Base-by-base conservation (phyloP, 2,797 vertebrate species). In the Sebastes iracundus region DNA sequence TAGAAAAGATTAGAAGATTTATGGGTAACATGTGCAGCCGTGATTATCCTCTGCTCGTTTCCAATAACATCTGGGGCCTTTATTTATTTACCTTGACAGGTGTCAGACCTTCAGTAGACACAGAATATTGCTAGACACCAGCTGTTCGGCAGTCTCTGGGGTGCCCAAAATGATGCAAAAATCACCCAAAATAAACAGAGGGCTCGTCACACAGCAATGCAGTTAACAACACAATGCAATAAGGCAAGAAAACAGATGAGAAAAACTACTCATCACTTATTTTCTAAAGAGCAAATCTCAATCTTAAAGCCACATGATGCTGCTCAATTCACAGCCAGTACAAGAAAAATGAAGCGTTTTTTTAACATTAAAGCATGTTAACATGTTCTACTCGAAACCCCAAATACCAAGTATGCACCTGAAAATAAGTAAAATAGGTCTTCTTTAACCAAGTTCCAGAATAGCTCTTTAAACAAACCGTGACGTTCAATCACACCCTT, bases 1-100 rank as follows among this genome's bases (percentile, higher is more conserved):
- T 63, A 28, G 30, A 81, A 78, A 53, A 65, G 6, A 80, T 73
- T 61, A 8, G 46, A 46, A 76, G 68, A 84, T 77, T 65, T 52
- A 75, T 49, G 33, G 30, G 2, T 38, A 42, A 59, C 7, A n/a
- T 62, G n/a, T 64, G 60, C 55, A 70, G 53, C 49, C 2, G 8
- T 28, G 33, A 67, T 76, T 59, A 74, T 62, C 16, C 16, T 71
- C 25, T 25, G 14, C 30, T 83, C 27, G 72, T 77, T 84, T 77
- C 27, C 75, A 75, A 7, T 23, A 73, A 75, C 64, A 83, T n/a
- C 56, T 78, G 65, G 20, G 20, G 56, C 32, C 22, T 83, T 75
- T 63, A 59, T 77, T 77, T 63, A 59, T 77, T 77, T 63, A 59
- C n/a, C 58, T 65, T 49, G 66, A 58, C 59, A 79, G 46, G 12